Evolutionary conservation across 2,113 vertebrate genomes (phyloP).

Genomic region (Himantopus leucocephalus): DNA sequence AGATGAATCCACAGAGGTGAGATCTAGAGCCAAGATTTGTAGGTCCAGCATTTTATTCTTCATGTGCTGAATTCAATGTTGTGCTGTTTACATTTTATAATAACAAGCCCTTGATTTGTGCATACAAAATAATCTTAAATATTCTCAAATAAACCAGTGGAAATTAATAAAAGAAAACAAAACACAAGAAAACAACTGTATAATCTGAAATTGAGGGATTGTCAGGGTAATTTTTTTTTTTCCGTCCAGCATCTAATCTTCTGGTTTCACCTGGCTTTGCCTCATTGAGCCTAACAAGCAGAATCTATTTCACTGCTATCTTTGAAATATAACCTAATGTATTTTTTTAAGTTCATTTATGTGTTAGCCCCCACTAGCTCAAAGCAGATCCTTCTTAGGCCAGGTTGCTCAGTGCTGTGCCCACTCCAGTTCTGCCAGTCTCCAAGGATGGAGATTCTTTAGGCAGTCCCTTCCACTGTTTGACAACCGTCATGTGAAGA

Average conservation of each 20-base stretch:
- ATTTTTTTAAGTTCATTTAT: background rate
- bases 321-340: background rate
- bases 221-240: background rate
- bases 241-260: background rate
- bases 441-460: background rate
- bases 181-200: background rate
- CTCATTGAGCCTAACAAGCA: background rate
- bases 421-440: background rate
- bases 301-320: background rate
- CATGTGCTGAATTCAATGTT: background rate
- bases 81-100: background rate
- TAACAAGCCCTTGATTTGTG: background rate
- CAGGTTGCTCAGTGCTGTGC: background rate
- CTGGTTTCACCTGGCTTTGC: background rate
- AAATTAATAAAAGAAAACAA: background rate
- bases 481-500: background rate
- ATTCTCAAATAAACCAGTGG: background rate
- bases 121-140: background rate
- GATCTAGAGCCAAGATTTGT: background rate
- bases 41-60: background rate
- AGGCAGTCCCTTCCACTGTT: background rate
- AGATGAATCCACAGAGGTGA: background rate
- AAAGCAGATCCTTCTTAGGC: background rate
- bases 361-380: background rate
- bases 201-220: background rate